Percentiles rank a stretch among this genome's conserved stretches.
These are phyloP conservation scores for Asbolus verrucosus DNA, from an alignment of 1,140 invertebrate species.

Conservation along the genomic window DNA sequence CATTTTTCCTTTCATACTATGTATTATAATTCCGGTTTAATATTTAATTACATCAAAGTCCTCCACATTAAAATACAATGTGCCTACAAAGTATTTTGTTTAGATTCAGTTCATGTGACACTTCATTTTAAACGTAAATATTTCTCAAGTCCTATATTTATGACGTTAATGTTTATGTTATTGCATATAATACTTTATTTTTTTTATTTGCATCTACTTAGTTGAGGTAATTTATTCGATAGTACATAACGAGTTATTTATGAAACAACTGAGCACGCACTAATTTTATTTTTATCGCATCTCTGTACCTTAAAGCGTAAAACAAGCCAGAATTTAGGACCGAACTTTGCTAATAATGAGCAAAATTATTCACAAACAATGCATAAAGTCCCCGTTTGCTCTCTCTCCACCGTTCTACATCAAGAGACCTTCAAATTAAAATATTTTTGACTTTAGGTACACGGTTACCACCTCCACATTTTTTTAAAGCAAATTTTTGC, in stretches of 20 bases:
- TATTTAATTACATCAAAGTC: too few species aligned
- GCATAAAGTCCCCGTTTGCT: conserved; percentile 5
- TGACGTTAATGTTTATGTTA: conserved; percentile 26
- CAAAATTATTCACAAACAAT: conserved; percentile 16
- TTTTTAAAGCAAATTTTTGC: too few species aligned
- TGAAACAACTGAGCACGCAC: conserved; percentile 21
- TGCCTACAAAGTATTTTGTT: conserved; percentile 17
- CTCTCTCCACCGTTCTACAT: neutral
- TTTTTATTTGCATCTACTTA: neutral
- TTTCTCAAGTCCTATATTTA: neutral
- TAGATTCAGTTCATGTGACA: neutral
- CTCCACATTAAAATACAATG: too few species aligned
- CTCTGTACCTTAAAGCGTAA: conserved; percentile 3
- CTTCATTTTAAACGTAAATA: conserved; percentile 21
- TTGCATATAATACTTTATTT: conserved; percentile 9
- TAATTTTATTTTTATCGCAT: conserved; percentile 27
- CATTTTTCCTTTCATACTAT: conserved; percentile 21
- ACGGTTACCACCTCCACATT: too few species aligned
- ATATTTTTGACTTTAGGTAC: neutral
- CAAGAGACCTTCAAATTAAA: neutral
- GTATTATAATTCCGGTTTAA: conserved; percentile 11
- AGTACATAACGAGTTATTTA: conserved; percentile 27
- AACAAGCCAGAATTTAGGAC: conserved; percentile 9
- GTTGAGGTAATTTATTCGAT: conserved; percentile 7
- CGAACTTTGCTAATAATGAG: conserved; percentile 27